Percentiles rank a stretch among this genome's conserved stretches.
phyloP scores from a whole-genome alignment of 2,113 vertebrate genomes.

The Neopipo cinnamomea region DNA sequence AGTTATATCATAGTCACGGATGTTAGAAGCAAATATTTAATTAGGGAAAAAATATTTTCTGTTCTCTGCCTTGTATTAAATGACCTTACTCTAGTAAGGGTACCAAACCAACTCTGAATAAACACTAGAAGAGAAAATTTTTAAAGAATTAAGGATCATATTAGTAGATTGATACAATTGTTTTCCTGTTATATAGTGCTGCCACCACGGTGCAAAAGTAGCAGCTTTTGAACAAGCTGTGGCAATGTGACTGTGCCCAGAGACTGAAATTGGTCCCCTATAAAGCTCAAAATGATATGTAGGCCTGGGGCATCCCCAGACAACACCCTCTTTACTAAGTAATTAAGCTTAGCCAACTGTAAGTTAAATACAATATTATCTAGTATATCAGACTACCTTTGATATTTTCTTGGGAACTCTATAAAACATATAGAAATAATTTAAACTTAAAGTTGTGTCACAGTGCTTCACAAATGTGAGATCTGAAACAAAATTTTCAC shows the following conservation, averaged over 20 bases:
- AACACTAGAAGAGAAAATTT: not conserved
- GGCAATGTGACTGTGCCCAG: fast-evolving
- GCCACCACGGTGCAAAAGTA: not conserved
- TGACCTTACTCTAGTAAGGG: not conserved
- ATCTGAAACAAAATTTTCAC: not conserved
- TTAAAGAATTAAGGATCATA: not conserved
- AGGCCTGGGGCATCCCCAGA: not conserved
- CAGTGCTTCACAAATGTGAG: not conserved
- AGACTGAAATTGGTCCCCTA: not conserved
- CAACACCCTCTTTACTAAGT: not conserved
- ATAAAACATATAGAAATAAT: not conserved
- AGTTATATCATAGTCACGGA: not conserved
- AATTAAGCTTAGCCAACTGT: not conserved
- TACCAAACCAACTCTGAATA: not conserved
- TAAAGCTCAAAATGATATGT: fast-evolving
- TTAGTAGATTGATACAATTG: not conserved
- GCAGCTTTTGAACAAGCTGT: not conserved
- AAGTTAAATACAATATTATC: not conserved
- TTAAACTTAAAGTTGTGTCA: not conserved
- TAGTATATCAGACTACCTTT: not conserved
- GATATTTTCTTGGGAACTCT: not conserved
- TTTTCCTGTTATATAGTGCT: not conserved
- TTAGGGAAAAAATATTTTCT: not conserved
- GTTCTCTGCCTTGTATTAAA: not conserved
- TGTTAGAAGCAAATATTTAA: not conserved